phyloP scores from a whole-genome alignment of 1,140 invertebrate species.

The Drosophila sproati region DNA sequence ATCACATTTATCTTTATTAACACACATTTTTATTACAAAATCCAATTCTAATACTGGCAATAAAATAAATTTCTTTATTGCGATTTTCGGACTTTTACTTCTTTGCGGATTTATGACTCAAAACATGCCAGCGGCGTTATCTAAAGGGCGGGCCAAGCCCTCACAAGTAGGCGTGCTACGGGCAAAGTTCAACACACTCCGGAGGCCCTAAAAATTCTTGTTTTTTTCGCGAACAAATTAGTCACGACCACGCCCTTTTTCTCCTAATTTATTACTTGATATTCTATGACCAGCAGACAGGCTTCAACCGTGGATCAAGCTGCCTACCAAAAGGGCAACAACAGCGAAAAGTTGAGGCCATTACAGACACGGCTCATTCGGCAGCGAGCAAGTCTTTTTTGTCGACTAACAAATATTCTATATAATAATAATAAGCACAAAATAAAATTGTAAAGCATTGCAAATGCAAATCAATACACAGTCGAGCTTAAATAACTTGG shows the following conservation, averaged over 20 bases:
- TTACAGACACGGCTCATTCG: neutral
- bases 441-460: too few species aligned
- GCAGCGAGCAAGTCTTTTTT: too few species aligned
- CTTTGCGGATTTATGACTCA: slow-evolving; percentile 19
- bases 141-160: slow-evolving; percentile 18
- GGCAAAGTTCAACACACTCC: slow-evolving; percentile 61
- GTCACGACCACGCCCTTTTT: slow-evolving; percentile 61
- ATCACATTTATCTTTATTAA: neutral
- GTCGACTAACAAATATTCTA: neutral
- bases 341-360: slow-evolving; percentile 9
- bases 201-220: slow-evolving; percentile 19
- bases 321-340: neutral
- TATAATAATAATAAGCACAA: neutral
- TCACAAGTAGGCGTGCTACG: slow-evolving; percentile 12
- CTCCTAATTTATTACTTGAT: slow-evolving; percentile 71
- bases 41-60: too few species aligned
- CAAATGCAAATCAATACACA: too few species aligned
- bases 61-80: slow-evolving; percentile 8
- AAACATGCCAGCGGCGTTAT: neutral
- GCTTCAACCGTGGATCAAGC: slow-evolving; percentile 24
- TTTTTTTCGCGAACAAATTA: slow-evolving; percentile 45
- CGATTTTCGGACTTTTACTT: neutral
- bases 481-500: too few species aligned
- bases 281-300: slow-evolving; percentile 54
- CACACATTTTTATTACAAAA: neutral